Base-by-base conservation (phyloP, 2,113 vertebrate species). In the Callopanchax toddi region DNA sequence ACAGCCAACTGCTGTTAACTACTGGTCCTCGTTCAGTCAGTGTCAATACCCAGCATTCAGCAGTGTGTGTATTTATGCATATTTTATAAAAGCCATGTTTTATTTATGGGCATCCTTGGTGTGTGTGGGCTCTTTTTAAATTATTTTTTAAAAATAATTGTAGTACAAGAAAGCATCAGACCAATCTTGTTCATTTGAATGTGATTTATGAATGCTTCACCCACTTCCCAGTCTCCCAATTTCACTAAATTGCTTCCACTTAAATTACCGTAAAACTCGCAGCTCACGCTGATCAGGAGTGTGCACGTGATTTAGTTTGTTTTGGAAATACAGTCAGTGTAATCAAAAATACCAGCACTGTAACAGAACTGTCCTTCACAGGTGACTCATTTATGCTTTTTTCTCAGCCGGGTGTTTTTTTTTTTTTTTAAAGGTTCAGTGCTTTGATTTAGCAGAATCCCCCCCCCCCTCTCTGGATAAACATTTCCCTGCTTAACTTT, bases 61-160 rank as follows among this genome's bases (percentile, higher is more conserved):
- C 66, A 62, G 61, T 56, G 60, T 82, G 75, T 78, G 79, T 86
- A 74, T 89, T 85, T 81, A 88, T 91, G 78, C 79, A 88, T 87
- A 77, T 83, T 88, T 88, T 75, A 88, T 86, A 71, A 82, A 81
- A 72, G 71, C 45, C 69, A 78, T 89, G 79, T 79, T 86, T 92
- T 87, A 91, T 91, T 86, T 61, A 91, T 90, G 71, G 69, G 2
- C 18, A 20, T 50, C 43, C 74, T 64, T 53, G 51, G 74, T 71
- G 81, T 85, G 81, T 85, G 84, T 80, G 82, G 78, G 76, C 45
- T 74, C n/a, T n/a, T n/a, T n/a, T 40, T 21, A 58, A 62, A 43
- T 51, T 58, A n/a, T 64, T 50, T 36, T 45, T 18, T 48, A n/a
- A 32, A 32, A 72, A 79, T 68, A 82, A 85, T 87, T 78, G 77